Percentiles rank a stretch among this genome's conserved stretches.
phyloP scores from a whole-genome alignment of 2,888 invertebrate genomes.

The Cyclophora punctaria region DNA sequence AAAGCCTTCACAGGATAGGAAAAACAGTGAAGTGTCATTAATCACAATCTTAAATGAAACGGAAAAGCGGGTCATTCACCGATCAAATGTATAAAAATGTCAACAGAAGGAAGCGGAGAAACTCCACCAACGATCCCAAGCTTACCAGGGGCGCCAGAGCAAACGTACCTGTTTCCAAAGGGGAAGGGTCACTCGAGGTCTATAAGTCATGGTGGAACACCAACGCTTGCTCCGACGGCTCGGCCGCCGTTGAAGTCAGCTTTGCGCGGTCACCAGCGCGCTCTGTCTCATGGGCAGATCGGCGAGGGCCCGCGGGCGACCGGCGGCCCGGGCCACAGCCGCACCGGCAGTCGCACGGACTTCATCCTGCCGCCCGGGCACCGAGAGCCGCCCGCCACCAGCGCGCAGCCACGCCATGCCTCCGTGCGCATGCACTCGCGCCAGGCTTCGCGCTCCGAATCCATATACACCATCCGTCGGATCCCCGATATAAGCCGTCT shows the following conservation, averaged over 20 bases:
- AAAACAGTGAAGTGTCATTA: slow-evolving; percentile 33
- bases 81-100: slow-evolving; percentile 80
- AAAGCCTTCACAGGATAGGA: slow-evolving; percentile 19
- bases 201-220: slow-evolving; percentile 87
- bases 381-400: slow-evolving; percentile 75
- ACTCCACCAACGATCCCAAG: slow-evolving; percentile 66
- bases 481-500: slow-evolving; percentile 82
- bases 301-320: slow-evolving; percentile 72
- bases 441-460: slow-evolving; percentile 92
- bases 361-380: slow-evolving; percentile 92
- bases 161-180: slow-evolving; percentile 70
- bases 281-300: slow-evolving; percentile 91
- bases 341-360: slow-evolving; percentile 90
- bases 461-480: slow-evolving; percentile 89
- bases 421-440: slow-evolving; percentile 81
- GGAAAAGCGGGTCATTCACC: slow-evolving; percentile 45
- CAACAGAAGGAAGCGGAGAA: slow-evolving; percentile 79
- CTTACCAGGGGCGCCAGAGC: slow-evolving; percentile 70
- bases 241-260: slow-evolving; percentile 85
- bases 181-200: slow-evolving; percentile 84
- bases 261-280: slow-evolving; percentile 85
- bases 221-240: slow-evolving; percentile 62
- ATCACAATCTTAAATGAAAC: slow-evolving; percentile 64
- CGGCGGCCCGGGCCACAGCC: slow-evolving; percentile 80
- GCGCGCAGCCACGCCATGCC: slow-evolving; percentile 63